Conservation (phyloP, 2,113 vertebrate species). For the Syrrhaptes paradoxus region DNA sequence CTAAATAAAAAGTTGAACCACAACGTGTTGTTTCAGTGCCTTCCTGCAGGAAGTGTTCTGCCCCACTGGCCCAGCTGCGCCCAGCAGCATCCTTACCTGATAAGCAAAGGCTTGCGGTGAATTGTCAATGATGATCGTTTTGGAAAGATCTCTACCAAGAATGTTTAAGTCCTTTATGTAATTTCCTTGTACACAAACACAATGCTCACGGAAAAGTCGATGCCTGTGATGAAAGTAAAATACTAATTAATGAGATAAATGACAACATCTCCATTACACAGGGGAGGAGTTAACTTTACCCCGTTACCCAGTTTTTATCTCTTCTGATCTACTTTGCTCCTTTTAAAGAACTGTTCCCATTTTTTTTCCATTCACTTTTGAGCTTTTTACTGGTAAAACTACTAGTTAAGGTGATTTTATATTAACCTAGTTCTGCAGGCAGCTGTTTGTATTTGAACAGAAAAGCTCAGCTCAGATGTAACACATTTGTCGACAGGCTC, state of each 20-base stretch:
- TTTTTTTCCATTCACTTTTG: background rate
- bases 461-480: conserved; percentile 17
- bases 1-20: no score
- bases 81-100: conserved; percentile 80
- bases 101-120: conserved; percentile 99
- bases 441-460: background rate
- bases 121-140: conserved; percentile 99
- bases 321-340: background rate
- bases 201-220: conserved; percentile 97
- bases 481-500: background rate
- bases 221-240: conserved; percentile 78
- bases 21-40: rapidly evolving
- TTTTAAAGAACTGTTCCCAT: background rate
- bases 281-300: background rate
- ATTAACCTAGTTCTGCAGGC: background rate
- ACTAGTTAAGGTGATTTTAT: background rate
- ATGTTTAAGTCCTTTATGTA: conserved; percentile 99
- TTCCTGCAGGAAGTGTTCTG: no score
- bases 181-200: conserved; percentile 98
- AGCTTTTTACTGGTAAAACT: background rate
- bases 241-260: background rate
- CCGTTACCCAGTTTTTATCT: background rate
- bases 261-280: background rate
- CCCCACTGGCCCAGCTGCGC: rapidly evolving
- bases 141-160: conserved; percentile 97